Base-by-base conservation (phyloP, 2,888 invertebrate species). In the Aricia artaxerxes region DNA sequence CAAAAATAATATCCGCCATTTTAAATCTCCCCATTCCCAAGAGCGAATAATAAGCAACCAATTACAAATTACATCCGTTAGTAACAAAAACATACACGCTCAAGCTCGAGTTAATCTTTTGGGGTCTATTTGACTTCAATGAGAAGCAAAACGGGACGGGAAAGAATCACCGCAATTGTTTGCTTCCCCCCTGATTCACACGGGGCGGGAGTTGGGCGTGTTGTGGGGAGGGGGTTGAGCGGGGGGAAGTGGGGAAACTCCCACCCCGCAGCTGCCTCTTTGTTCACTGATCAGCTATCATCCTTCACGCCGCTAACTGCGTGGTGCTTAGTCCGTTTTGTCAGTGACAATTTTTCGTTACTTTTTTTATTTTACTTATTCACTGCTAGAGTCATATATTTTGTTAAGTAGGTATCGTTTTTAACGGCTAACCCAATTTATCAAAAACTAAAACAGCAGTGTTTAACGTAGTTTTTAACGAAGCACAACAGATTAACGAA, bases 101-200 rank as follows among this genome's bases (percentile, higher is more conserved):
- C 38, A 90, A 89, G 89, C 91, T 87, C 88, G 85, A 88, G 87
- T 90, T 90, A 92, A 92, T 92, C 90, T 85, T 81, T 81, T 85
- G 85, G 90, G 90, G 88, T 87, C 90, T 90, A 91, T 92, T 93
- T 90, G 90, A 90, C 88, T 88, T 83, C 84, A 89, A 90, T 89
- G 89, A 90, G 85, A 85, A 80, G 80, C 79, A 79, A 89, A 90
- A 89, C 88, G 87, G 9, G 86, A 85, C 86, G 87, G 60, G 60
- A 73, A 89, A 91, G 91, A 92, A 91, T 89, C 90, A 87, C 87
- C 85, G 88, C 88, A 89, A 89, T 91, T 89, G 88, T 69, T 35
- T 69, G 86, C 85, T 87, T 88, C 88, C 92, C 93, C 93, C 89
- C 90, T 85, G 83, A 86, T 86, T 88, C 93, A 91, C 93, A 93